Percentiles rank a stretch among this genome's conserved stretches.
phyloP scores from a whole-genome alignment of 2,888 invertebrate species.

The Tiliacea aurago region DNA sequence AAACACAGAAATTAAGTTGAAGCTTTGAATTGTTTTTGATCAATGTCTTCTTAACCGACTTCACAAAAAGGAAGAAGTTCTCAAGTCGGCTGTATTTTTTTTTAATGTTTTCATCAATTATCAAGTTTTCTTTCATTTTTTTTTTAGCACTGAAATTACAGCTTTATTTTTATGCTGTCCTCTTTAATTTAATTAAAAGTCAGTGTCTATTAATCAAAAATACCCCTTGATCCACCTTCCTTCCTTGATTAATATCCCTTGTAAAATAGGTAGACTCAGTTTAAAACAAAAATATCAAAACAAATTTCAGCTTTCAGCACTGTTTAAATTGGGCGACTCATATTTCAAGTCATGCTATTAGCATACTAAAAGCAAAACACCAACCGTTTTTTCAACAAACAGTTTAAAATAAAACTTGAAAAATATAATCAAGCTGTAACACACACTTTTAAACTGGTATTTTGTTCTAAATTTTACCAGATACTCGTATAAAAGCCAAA shows the following conservation, averaged over 20 bases:
- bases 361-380: constrained; percentile 27
- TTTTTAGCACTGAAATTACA: background rate
- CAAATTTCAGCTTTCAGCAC: background rate
- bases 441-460: too few relatives aligned
- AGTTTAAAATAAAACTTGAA: constrained; percentile 7
- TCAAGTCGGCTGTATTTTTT: too few relatives aligned
- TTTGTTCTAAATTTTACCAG: background rate
- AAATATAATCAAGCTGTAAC: background rate
- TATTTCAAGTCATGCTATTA: constrained; percentile 23
- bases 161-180: background rate
- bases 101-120: too few relatives aligned
- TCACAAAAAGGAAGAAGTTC: too few relatives aligned
- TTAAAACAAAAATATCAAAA: constrained; percentile 6
- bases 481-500: background rate
- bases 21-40: too few relatives aligned
- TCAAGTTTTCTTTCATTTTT: too few relatives aligned
- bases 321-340: constrained; percentile 18
- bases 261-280: background rate
- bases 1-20: too few relatives aligned
- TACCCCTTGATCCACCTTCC: too few relatives aligned
- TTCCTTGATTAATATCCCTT: too few relatives aligned
- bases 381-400: constrained; percentile 8
- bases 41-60: too few relatives aligned
- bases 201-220: too few relatives aligned
- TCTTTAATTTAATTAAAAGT: background rate